Base-by-base conservation (phyloP, 2,113 vertebrate species). In the Dinomys branickii region DNA sequence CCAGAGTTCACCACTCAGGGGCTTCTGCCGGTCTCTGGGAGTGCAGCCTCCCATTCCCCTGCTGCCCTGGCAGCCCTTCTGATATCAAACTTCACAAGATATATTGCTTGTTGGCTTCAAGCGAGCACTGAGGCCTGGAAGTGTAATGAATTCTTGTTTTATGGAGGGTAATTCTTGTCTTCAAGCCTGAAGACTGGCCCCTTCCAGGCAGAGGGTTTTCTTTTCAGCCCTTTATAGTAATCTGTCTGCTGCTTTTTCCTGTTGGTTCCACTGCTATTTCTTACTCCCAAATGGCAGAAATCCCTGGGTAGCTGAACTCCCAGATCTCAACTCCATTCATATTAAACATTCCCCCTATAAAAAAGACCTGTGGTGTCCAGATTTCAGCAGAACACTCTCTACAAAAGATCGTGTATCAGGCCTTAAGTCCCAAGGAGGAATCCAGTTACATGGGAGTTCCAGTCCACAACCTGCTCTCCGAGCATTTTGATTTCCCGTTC, bases 401-500 rank as follows among this genome's bases (percentile, higher is more conserved):
- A 83, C 65, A 65, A 54, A 93, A 44, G 56, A 92, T 94, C 82
- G 30, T 26, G 38, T 92, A 83, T 92, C 96, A 47, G 78, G 63
- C n/a, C 47, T 17, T 1, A 12, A 56, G 71, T 91, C 96, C 96
- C 94, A 84, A 80, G 97, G 85, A 94, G 33, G 94, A 90, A 94
- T 94, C 63, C 80, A 80, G n/a, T 93, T 97, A 88, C 94, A 11
- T 58, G 88, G 44, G 71, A 75, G 59, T 94, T 96, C 95, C 88
- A 75, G 58, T 78, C 97, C 56, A 92, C 88, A 94, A 50, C 75
- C 75, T 83, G 73, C 83, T 94, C 92, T 78, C 95, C 75, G 77
- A 4, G 81, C 90, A 95, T 94, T 95, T 92, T 78, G 58, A 85
- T 85, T 95, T 96, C 67, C 86, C 93, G 94, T 95, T 89, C 73